Percentiles rank a stretch among this genome's conserved stretches.
Evolutionary conservation across 2,888 invertebrate species (phyloP).

Genomic region (Empis stercorea): DNA sequence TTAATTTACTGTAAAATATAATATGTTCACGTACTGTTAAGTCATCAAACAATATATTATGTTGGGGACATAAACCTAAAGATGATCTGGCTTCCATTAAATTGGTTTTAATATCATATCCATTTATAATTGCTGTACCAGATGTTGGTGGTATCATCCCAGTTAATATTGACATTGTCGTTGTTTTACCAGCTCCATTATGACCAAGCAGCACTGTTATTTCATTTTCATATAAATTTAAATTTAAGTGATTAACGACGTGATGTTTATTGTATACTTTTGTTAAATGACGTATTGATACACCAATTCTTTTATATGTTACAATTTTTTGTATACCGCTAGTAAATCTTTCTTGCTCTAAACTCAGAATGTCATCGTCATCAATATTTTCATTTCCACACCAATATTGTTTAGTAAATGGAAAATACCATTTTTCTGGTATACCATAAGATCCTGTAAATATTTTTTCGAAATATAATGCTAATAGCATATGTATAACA

Average conservation of each 20-base stretch:
- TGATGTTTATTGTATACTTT: constrained; percentile 46
- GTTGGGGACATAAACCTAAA: constrained; percentile 73
- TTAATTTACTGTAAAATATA: constrained; percentile 64
- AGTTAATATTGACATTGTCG: constrained; percentile 86
- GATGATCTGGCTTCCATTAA: constrained; percentile 51
- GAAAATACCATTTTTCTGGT: constrained; percentile 65
- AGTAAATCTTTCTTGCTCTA: neutral
- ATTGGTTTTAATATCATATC: constrained; percentile 53
- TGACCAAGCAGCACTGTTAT: constrained; percentile 77
- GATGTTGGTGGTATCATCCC: constrained; percentile 55
- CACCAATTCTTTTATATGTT: constrained; percentile 35
- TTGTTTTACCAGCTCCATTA: constrained; percentile 82
- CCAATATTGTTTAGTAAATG: constrained; percentile 48
- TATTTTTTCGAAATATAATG: constrained; percentile 71
- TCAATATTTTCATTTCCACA: constrained; percentile 6
- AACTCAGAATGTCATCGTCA: too few relatives aligned
- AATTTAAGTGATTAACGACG: constrained; percentile 55
- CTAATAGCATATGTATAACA: constrained; percentile 54
- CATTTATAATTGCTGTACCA: constrained; percentile 59
- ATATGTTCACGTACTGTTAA: constrained; percentile 74
- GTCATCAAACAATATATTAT: constrained; percentile 71
- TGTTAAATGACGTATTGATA: constrained; percentile 45
- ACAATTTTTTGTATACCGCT: constrained; percentile 36
- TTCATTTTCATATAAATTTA: constrained; percentile 79
- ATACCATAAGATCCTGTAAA: constrained; percentile 72